A percentile compares a stretch with the other conserved stretches of the same genome.
Conservation (phyloP, 1,140 invertebrate species). For the Lasioglossum baleicum region DNA sequence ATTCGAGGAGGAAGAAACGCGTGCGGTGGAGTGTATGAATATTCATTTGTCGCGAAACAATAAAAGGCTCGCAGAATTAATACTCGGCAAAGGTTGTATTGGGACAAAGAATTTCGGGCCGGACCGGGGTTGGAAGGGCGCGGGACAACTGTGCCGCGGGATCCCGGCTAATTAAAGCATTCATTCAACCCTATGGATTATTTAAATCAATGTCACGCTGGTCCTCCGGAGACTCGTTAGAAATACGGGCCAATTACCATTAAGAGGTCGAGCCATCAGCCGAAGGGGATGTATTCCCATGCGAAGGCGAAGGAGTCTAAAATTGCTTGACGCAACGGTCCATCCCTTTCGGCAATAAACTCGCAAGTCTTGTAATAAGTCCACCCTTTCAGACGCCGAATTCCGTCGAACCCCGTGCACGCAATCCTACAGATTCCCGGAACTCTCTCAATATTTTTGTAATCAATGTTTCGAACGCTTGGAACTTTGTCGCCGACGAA, state of each 20-base stretch:
- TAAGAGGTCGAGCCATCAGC: slow-evolving; percentile 52
- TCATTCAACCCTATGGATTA: slow-evolving; percentile 60
- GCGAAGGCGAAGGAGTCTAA: slow-evolving; percentile 54
- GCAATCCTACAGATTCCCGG: neutral
- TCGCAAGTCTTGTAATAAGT: slow-evolving; percentile 64
- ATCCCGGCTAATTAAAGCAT: slow-evolving; percentile 58
- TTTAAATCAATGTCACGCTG: slow-evolving; percentile 66
- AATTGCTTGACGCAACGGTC: slow-evolving; percentile 42
- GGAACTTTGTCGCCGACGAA: neutral
- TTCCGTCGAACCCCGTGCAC: neutral
- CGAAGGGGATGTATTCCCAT: slow-evolving; percentile 19
- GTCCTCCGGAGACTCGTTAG: slow-evolving; percentile 63
- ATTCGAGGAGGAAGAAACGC: neutral
- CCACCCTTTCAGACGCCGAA: slow-evolving; percentile 24
- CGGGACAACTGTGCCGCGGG: slow-evolving; percentile 7
- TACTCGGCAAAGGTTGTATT: slow-evolving; percentile 10
- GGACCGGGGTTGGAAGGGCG: neutral
- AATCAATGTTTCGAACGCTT: neutral
- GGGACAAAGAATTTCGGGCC: slow-evolving; percentile 27
- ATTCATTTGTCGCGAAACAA: slow-evolving; percentile 32
- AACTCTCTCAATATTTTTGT: neutral
- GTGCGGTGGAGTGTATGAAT: slow-evolving; percentile 7
- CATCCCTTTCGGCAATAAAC: slow-evolving; percentile 60
- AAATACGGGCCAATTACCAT: slow-evolving; percentile 65
- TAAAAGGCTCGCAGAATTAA: slow-evolving; percentile 21